A percentile compares a stretch with the other conserved stretches of the same genome.
Evolutionary conservation across 2,888 invertebrate genomes (phyloP).

Genomic region (Cerceris ruficornis): DNA sequence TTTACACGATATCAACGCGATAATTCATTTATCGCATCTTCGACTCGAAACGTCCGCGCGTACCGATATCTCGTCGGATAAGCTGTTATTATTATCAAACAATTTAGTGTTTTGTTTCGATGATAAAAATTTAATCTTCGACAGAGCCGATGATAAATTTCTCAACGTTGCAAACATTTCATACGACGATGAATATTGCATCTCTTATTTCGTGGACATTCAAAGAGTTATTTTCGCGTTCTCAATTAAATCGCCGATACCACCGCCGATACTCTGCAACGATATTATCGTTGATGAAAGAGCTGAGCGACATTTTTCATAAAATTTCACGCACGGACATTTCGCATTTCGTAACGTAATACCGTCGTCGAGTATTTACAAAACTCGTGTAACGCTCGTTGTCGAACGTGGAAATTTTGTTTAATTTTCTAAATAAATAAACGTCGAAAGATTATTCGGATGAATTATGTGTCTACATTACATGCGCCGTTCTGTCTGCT

Average conservation of each 20-base stretch:
- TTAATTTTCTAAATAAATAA: constrained; percentile 1
- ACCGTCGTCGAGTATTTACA: constrained; percentile 3
- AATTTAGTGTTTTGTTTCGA: constrained; percentile 27
- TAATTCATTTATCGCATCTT: constrained; percentile 41
- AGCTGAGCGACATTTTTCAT: constrained; percentile 8
- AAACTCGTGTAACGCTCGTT: not conserved
- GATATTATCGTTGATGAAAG: not conserved
- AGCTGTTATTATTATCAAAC: constrained; percentile 32
- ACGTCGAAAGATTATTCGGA: not conserved
- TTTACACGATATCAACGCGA: constrained; percentile 26
- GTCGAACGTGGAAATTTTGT: constrained; percentile 1
- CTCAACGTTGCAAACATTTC: constrained; percentile 2
- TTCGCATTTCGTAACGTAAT: not conserved
- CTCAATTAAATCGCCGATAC: not conserved
- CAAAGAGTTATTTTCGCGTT: not conserved
- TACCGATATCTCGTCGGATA: constrained; percentile 18
- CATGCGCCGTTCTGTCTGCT: not conserved
- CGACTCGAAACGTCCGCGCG: constrained; percentile 15
- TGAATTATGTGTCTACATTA: not conserved
- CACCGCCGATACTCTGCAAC: not conserved
- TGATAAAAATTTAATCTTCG: constrained; percentile 25
- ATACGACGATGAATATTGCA: not conserved
- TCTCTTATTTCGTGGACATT: not conserved
- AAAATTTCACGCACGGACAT: constrained; percentile 6
- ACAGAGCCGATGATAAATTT: constrained; percentile 5